Conservation (phyloP, 2,888 invertebrate genomes). For the Nephrotoma guestfalica region DNA sequence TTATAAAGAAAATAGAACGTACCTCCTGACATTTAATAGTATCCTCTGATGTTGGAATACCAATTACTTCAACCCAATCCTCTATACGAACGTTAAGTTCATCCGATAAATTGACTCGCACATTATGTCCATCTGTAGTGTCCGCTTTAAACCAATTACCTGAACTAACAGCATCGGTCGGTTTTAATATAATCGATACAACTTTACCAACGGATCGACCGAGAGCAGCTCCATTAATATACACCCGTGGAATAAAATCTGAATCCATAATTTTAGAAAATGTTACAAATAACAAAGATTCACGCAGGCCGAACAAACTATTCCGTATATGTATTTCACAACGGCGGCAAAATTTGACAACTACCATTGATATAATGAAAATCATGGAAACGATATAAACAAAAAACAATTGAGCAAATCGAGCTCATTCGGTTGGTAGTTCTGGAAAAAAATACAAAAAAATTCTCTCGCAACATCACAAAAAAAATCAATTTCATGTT, state of each 20-base stretch:
- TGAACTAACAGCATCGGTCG: neutral
- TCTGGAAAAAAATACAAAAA: neutral
- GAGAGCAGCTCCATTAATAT: neutral
- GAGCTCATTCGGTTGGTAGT: neutral
- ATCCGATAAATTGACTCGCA: neutral
- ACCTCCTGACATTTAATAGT: constrained; percentile 6
- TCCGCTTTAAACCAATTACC: constrained; percentile 4
- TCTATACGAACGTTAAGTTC: constrained; percentile 8
- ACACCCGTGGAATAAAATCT: neutral
- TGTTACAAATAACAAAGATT: neutral
- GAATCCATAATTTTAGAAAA: neutral
- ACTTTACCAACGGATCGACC: neutral
- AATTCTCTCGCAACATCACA: neutral
- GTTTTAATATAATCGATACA: neutral
- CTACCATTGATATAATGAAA: neutral
- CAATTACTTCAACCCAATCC: constrained; percentile 9
- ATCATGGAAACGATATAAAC: neutral
- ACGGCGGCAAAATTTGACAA: constrained; percentile 3
- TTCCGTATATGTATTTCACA: neutral
- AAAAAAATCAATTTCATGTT: constrained; percentile 1
- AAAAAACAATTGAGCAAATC: neutral
- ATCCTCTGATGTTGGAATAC: neutral
- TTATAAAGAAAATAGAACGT: neutral
- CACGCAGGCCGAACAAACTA: neutral
- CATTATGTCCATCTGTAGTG: constrained; percentile 7